Evolutionary conservation across 1,140 invertebrate genomes (phyloP).

Genomic region (Lutraria rhynchaena): DNA sequence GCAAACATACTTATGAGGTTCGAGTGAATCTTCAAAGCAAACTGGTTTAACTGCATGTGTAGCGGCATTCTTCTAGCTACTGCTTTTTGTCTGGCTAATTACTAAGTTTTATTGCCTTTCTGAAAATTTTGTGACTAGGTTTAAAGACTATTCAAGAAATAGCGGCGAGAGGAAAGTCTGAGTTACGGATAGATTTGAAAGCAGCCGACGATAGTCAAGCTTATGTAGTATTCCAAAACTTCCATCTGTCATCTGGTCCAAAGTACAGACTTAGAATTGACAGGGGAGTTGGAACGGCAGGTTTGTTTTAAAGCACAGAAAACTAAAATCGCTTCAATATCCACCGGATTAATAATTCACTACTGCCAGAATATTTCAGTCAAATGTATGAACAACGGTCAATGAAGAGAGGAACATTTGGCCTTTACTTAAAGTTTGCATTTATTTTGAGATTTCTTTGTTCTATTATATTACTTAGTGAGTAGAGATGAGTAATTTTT

Average conservation of each 20-base stretch:
- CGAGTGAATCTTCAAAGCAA: no score
- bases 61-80: no score
- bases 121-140: no score
- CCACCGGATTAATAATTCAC: neutral
- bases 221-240: neutral
- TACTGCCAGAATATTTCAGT: neutral
- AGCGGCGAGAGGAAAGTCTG: neutral
- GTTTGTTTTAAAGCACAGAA: neutral
- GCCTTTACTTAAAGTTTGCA: neutral
- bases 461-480: no score
- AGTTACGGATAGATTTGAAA: slow-evolving; percentile 8
- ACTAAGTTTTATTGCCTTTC: no score
- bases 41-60: no score
- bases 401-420: neutral
- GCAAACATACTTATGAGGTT: no score
- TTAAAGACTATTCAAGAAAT: no score
- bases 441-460: neutral
- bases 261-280: neutral
- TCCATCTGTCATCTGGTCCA: neutral
- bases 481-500: no score
- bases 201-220: neutral
- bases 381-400: neutral
- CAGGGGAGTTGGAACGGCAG: neutral
- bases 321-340: no score
- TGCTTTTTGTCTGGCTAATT: no score